These are phyloP conservation scores for Hyphantria cunea DNA, from an alignment of 1,140 invertebrate genomes.

Conservation along the genomic window DNA sequence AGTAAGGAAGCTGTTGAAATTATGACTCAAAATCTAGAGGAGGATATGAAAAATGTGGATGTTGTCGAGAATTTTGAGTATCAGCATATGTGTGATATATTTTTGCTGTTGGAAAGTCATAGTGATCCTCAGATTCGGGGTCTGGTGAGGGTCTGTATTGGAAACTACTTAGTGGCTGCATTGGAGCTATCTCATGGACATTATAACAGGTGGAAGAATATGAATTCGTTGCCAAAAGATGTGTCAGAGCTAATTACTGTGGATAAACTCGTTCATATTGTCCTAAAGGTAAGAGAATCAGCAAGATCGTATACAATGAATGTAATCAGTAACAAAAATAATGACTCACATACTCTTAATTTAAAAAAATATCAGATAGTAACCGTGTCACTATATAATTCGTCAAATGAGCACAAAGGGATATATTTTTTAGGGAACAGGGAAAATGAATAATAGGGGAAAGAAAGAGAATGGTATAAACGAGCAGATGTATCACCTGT, in stretches of 20 bases:
- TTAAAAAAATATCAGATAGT: too few relatives aligned
- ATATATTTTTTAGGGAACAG: too few relatives aligned
- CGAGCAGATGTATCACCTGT: too few relatives aligned
- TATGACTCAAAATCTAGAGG: slow-evolving; percentile 3
- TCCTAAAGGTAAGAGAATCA: slow-evolving; percentile 83
- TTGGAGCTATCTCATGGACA: slow-evolving; percentile 84
- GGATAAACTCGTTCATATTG: slow-evolving; percentile 79
- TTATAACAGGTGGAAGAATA: slow-evolving; percentile 79
- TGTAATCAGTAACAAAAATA: too few relatives aligned
- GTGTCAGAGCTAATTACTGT: slow-evolving; percentile 68
- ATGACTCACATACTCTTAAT: too few relatives aligned
- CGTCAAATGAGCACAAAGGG: too few relatives aligned
- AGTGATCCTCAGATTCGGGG: slow-evolving; percentile 92
- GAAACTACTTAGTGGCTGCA: slow-evolving; percentile 85
- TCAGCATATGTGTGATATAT: slow-evolving; percentile 86
- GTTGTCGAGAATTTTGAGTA: slow-evolving; percentile 57
- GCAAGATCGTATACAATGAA: too few relatives aligned
- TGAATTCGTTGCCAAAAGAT: slow-evolving; percentile 53
- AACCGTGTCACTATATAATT: too few relatives aligned
- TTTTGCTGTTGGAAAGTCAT: slow-evolving; percentile 86
- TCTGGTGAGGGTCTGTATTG: slow-evolving; percentile 85
- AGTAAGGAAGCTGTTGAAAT: slow-evolving; percentile 34
- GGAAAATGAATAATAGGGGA: too few relatives aligned
- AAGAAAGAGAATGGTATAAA: too few relatives aligned
- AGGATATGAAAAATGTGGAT: slow-evolving; percentile 35